These are phyloP conservation scores for Protobothrops flavoviridis DNA, from an alignment of 2,113 vertebrate species.

Conservation along the genomic window DNA sequence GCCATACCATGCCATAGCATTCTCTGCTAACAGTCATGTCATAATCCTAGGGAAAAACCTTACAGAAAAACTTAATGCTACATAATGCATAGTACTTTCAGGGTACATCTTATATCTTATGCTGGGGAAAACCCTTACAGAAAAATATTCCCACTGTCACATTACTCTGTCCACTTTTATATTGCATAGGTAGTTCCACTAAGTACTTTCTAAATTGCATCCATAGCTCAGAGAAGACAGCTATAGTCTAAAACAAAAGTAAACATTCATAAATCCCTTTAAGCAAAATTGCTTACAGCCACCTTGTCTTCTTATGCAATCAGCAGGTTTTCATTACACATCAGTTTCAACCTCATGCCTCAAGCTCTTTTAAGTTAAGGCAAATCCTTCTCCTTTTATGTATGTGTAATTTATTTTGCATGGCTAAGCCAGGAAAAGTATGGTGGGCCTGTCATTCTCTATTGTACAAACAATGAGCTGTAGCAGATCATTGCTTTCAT, in stretches of 20 bases:
- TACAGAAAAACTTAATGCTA: background rate
- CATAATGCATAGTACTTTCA: background rate
- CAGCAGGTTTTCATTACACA: background rate
- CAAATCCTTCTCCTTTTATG: conserved; percentile 5
- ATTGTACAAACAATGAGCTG: conserved; percentile 19
- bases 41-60: background rate
- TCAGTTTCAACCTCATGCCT: background rate
- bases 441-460: conserved; percentile 13
- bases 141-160: background rate
- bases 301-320: background rate
- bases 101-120: background rate
- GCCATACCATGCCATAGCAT: background rate
- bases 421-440: background rate
- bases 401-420: conserved; percentile 9
- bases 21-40: background rate
- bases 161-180: background rate
- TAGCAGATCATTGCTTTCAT: conserved; percentile 15
- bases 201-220: background rate
- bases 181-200: background rate
- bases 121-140: background rate
- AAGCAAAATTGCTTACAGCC: background rate
- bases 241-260: background rate
- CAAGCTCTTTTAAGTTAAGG: background rate
- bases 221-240: background rate
- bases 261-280: background rate